Conservation (phyloP, 2,797 vertebrate species). For the Pangasius mekongensis region DNA sequence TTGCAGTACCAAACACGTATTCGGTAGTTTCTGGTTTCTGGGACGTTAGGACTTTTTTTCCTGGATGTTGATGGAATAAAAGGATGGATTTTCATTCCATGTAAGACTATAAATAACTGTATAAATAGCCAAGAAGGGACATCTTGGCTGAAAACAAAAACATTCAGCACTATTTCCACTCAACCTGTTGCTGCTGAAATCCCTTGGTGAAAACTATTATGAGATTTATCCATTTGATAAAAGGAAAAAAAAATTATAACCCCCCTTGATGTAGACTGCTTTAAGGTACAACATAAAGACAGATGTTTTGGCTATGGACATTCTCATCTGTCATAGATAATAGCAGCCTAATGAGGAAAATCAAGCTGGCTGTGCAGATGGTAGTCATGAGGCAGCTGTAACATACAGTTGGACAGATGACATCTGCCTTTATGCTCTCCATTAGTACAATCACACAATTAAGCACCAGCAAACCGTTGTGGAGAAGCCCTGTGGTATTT, state of each 20-base stretch:
- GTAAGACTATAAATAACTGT: constrained; percentile 17
- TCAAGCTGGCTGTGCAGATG: constrained; percentile 74
- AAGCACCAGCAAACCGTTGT: constrained; percentile 36
- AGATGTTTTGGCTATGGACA: constrained; percentile 58
- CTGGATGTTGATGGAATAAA: constrained; percentile 26
- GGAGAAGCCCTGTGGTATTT: constrained; percentile 42
- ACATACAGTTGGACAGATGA: constrained; percentile 50
- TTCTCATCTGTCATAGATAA: constrained; percentile 60
- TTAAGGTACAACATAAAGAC: constrained; percentile 46
- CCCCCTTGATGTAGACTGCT: constrained; percentile 31
- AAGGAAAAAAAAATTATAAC: not conserved
- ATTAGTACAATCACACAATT: constrained; percentile 59
- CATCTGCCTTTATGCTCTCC: constrained; percentile 56
- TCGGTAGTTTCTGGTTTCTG: constrained; percentile 20
- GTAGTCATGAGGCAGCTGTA: constrained; percentile 63
- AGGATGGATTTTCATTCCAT: constrained; percentile 6
- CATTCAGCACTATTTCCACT: constrained; percentile 8
- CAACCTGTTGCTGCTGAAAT: constrained; percentile 27
- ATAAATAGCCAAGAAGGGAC: constrained; percentile 3
- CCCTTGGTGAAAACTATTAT: not conserved
- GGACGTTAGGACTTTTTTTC: constrained; percentile 10
- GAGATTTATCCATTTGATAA: constrained; percentile 13
- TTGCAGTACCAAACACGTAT: constrained; percentile 34
- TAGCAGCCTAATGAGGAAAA: constrained; percentile 69
- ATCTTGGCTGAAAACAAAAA: not conserved